Conservation (phyloP, 2,113 vertebrate species). For the Toxotes jaculatrix region DNA sequence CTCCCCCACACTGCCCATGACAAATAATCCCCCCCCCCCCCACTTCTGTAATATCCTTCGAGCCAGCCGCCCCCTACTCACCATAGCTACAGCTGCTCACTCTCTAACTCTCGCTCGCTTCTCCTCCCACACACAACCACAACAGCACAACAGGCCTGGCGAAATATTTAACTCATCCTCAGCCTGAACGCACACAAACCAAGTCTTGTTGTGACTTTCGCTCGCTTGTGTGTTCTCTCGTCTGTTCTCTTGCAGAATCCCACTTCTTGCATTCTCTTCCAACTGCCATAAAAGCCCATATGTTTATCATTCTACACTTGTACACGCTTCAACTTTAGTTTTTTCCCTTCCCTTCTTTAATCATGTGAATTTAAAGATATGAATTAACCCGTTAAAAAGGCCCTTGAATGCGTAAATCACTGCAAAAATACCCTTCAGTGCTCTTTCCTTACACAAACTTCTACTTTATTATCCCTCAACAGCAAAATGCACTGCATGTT, state of each 20-base stretch:
- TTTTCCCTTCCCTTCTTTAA: neutral
- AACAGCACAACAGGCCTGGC: constrained; percentile 60
- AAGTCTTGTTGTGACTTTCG: constrained; percentile 1
- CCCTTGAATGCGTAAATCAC: neutral
- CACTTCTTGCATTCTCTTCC: neutral
- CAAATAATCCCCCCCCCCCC: constrained; percentile 62
- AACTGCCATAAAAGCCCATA: neutral
- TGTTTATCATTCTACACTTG: neutral
- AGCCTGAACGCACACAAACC: constrained; percentile 34
- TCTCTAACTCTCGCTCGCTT: constrained; percentile 67
- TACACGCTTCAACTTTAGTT: neutral
- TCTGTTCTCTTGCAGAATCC: neutral
- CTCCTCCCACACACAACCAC: constrained; percentile 73
- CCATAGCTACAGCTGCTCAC: constrained; percentile 79
- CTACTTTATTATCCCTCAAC: constrained; percentile 31
- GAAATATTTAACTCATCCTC: constrained; percentile 68
- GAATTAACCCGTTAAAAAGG: neutral
- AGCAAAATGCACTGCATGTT: constrained; percentile 59
- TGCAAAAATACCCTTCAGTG: neutral
- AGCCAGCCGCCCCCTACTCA: constrained; percentile 72
- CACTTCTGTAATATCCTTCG: constrained; percentile 69
- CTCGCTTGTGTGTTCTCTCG: neutral
- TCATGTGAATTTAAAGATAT: neutral
- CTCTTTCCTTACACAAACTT: neutral
- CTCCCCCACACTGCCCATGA: constrained; percentile 67